phyloP scores from a whole-genome alignment of 2,888 invertebrate genomes.

The Prosapia bicincta region DNA sequence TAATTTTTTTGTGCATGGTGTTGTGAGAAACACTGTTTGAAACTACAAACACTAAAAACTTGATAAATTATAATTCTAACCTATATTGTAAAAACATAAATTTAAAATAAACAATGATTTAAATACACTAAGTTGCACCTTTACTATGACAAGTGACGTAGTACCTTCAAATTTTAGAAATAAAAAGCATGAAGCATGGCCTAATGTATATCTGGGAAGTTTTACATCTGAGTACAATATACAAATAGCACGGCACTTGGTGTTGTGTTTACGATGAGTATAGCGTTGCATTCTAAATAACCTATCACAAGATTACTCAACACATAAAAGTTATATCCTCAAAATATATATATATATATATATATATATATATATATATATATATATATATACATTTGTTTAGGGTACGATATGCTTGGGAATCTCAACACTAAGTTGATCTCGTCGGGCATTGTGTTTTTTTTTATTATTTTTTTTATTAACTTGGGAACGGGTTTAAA shows the following conservation, averaged over 20 bases:
- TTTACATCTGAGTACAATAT: neutral
- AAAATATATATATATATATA: too few relatives aligned
- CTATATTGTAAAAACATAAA: neutral
- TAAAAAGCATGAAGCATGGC: neutral
- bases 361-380: too few relatives aligned
- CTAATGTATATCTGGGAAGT: neutral
- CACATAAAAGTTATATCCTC: too few relatives aligned
- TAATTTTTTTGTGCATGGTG: conserved; percentile 22
- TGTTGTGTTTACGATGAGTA: neutral
- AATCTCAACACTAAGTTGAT: too few relatives aligned
- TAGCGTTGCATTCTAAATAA: neutral
- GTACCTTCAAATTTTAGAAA: neutral
- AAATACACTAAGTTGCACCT: neutral
- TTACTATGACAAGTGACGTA: neutral
- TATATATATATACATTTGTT: too few relatives aligned
- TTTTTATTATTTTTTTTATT: too few relatives aligned
- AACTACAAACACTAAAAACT: neutral
- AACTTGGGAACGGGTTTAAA: too few relatives aligned
- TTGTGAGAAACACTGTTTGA: conserved; percentile 17
- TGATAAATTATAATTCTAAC: neutral
- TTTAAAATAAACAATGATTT: neutral
- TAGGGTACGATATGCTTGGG: too few relatives aligned
- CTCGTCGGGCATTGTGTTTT: too few relatives aligned
- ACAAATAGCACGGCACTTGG: neutral
- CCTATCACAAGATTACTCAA: too few relatives aligned